Evolutionary conservation across 2,113 vertebrate genomes (phyloP).

Genomic region (Larimichthys polyactis): DNA sequence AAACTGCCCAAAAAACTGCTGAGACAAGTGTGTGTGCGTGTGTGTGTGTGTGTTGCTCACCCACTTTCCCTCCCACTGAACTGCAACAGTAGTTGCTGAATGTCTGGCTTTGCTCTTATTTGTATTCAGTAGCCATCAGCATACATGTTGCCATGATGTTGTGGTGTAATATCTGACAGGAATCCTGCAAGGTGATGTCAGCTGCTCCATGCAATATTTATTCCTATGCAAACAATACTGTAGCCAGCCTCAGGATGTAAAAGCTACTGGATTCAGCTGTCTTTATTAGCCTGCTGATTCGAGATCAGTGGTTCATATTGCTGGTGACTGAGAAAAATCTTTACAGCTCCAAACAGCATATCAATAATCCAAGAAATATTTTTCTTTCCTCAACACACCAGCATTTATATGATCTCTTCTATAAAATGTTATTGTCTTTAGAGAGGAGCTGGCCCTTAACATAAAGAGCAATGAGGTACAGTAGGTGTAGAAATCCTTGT

Average conservation of each 20-base stretch:
- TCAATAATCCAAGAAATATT: not conserved
- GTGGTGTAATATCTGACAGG: slow-evolving; percentile 50
- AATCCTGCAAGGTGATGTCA: slow-evolving; percentile 43
- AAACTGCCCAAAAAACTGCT: slow-evolving; percentile 69
- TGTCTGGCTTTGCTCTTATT: slow-evolving; percentile 55
- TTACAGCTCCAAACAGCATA: not conserved
- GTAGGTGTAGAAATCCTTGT: not conserved
- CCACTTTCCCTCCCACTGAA: slow-evolving; percentile 46
- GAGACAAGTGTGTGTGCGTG: slow-evolving; percentile 47
- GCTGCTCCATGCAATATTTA: slow-evolving; percentile 54
- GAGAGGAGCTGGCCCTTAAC: slow-evolving; percentile 33
- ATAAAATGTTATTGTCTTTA: not conserved
- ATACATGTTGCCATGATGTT: slow-evolving; percentile 67
- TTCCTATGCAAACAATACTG: slow-evolving; percentile 74
- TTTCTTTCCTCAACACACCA: not conserved
- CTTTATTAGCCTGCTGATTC: slow-evolving; percentile 9
- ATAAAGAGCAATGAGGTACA: not conserved
- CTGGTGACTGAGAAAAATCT: not conserved
- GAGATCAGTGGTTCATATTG: slow-evolving; percentile 14
- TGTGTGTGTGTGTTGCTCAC: slow-evolving; percentile 2
- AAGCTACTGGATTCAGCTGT: not conserved
- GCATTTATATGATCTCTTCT: not conserved
- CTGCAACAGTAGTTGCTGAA: slow-evolving; percentile 56
- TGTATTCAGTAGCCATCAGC: slow-evolving; percentile 55
- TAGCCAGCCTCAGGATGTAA: slow-evolving; percentile 36